Evolutionary conservation across 1,140 invertebrate species (phyloP), one percentile per base, ranked within the genome.

Genomic region (Aphaenogaster floridana): DNA sequence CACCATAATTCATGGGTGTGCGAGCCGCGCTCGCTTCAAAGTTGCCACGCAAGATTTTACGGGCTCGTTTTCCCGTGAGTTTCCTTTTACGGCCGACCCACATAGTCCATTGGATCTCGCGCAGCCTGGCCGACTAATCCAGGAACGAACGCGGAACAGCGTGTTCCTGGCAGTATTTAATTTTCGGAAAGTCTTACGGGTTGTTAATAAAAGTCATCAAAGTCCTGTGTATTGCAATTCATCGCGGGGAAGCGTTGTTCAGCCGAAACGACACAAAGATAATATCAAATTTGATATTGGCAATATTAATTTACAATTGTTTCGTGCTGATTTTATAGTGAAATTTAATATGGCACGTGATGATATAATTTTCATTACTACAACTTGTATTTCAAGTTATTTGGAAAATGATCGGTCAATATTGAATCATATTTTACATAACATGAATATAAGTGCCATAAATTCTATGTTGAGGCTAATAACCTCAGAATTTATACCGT

Each of bases 11-110:
- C 88, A 89, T 61, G 72, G 34, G 13, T n/a, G 54, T 9, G 50
- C 13, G 34, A 11, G 17, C 28, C 57, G 48, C 54, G 66, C 52
- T 3, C 57, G 54, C 4, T 68, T 83, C 61, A 39, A 80, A 59
- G 39, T 42, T n/a, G 59, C 28, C 66, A 42, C 39, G 80, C 42
- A 57, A 68, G 45, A 63, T 89, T 89, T 89, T 89, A 89, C 68
- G 81, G 69, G 87, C 83, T 86, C 83, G 59, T 89, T 89, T 89
- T 88, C 76, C 64, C 83, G 21, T 42, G 48, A 86, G 76, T 77
- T 89, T 89, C 69, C 76, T 86, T 76, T 50, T 45, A 71, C 6
- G 71, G 57, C 17, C 13, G 48, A 11, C 64, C 69, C 28, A 84
- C 54, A 74, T 84, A 48, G 17, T 17, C 69, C 8, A 81, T 54